Conservation (phyloP, 2,888 invertebrate genomes). For the Metallyticus violacea region DNA sequence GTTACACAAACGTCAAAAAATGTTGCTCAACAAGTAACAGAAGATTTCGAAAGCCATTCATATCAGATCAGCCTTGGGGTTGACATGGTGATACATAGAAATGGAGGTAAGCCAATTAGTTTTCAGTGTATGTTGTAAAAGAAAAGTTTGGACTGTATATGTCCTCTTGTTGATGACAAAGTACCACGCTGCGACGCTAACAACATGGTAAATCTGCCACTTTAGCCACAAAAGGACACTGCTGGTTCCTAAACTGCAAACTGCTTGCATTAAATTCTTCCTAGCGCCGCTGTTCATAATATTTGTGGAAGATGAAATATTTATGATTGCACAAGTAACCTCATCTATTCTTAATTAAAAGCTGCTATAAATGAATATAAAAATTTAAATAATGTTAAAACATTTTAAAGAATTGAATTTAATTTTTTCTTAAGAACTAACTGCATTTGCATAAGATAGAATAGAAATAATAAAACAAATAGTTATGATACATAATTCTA, state of each 20-base stretch:
- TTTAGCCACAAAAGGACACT: background rate
- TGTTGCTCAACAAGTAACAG: background rate
- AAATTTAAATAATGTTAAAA: no score
- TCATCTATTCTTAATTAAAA: no score
- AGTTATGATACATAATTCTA: no score
- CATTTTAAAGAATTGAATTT: no score
- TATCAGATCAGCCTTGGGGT: background rate
- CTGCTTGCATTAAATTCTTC: background rate
- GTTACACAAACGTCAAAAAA: background rate
- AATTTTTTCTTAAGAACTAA: no score
- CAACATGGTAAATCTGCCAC: background rate
- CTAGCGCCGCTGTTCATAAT: background rate
- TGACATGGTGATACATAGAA: background rate
- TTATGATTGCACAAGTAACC: background rate
- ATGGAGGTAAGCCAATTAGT: background rate
- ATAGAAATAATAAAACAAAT: no score
- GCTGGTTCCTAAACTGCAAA: background rate
- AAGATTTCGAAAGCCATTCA: background rate
- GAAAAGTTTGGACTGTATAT: background rate
- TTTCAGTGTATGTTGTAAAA: background rate
- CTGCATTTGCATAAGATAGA: no score
- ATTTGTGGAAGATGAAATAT: no score
- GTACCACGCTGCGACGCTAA: background rate
- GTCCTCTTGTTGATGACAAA: background rate
- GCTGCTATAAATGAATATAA: no score